phyloP scores from a whole-genome alignment of 2,888 invertebrate species.

The Lutraria lutraria region DNA sequence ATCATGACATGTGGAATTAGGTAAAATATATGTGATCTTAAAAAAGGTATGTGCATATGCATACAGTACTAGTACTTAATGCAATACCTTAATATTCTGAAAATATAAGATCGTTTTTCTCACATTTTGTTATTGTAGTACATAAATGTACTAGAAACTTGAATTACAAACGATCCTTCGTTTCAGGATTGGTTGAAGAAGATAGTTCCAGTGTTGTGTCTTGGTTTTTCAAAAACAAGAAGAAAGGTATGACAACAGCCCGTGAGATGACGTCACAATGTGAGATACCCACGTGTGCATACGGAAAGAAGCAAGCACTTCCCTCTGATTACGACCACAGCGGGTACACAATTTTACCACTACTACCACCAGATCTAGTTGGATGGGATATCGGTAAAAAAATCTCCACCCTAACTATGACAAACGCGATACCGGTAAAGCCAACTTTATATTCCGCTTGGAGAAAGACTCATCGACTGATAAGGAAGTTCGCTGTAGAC shows the following conservation, averaged over 20 bases:
- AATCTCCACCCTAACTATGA: slow-evolving; percentile 77
- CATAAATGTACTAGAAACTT: no score
- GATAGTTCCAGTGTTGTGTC: slow-evolving; percentile 63
- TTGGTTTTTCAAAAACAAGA: slow-evolving; percentile 75
- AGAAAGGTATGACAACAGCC: slow-evolving; percentile 69
- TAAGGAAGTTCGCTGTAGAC: slow-evolving; percentile 75
- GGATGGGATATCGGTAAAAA: slow-evolving; percentile 72
- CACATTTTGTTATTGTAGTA: no score
- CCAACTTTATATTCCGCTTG: slow-evolving; percentile 76
- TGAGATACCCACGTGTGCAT: slow-evolving; percentile 67
- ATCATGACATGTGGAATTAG: no score
- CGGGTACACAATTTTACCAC: slow-evolving; percentile 75
- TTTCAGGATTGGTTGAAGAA: slow-evolving; percentile 75
- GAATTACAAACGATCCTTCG: neutral
- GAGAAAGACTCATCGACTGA: slow-evolving; percentile 71
- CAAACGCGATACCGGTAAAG: slow-evolving; percentile 80
- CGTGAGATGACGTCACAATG: slow-evolving; percentile 65
- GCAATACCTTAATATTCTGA: no score
- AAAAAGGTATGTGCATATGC: no score
- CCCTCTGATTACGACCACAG: slow-evolving; percentile 72
- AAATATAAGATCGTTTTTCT: no score
- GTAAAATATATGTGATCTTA: no score
- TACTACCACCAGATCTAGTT: slow-evolving; percentile 77
- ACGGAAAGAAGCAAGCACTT: slow-evolving; percentile 76
- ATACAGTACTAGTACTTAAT: no score